Evolutionary conservation across 2,888 invertebrate species (phyloP).

Genomic region (Synanthedon formicaeformis): DNA sequence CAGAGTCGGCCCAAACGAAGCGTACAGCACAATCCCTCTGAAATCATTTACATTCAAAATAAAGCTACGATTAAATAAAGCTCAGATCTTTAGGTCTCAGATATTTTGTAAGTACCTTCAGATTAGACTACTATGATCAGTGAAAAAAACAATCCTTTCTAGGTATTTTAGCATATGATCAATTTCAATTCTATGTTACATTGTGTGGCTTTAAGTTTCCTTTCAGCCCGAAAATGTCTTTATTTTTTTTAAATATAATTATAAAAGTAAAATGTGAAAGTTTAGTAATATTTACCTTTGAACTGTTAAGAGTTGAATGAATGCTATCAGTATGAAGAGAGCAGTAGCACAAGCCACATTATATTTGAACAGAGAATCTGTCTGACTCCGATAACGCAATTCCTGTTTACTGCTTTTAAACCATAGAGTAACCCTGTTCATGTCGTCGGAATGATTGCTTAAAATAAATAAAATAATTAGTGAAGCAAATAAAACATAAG

Average conservation of each 20-base stretch:
- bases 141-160: no score
- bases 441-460: constrained; percentile 74
- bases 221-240: no score
- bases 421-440: constrained; percentile 85
- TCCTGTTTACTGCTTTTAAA: constrained; percentile 83
- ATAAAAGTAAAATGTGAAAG: background rate
- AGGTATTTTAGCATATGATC: no score
- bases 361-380: constrained; percentile 86
- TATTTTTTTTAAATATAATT: background rate
- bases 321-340: constrained; percentile 81
- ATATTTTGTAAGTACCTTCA: no score
- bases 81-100: no score
- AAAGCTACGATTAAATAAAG: no score
- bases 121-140: no score
- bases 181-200: no score
- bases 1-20: constrained; percentile 79
- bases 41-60: constrained; percentile 9
- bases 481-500: constrained; percentile 1
- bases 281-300: constrained; percentile 72
- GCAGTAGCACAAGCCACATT: constrained; percentile 84
- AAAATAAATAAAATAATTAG: constrained; percentile 5
- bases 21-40: constrained; percentile 79
- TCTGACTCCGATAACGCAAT: constrained; percentile 80
- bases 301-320: constrained; percentile 83
- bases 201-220: no score